Base-by-base conservation (phyloP, 2,113 vertebrate species). In the Aspidoscelis tigris region DNA sequence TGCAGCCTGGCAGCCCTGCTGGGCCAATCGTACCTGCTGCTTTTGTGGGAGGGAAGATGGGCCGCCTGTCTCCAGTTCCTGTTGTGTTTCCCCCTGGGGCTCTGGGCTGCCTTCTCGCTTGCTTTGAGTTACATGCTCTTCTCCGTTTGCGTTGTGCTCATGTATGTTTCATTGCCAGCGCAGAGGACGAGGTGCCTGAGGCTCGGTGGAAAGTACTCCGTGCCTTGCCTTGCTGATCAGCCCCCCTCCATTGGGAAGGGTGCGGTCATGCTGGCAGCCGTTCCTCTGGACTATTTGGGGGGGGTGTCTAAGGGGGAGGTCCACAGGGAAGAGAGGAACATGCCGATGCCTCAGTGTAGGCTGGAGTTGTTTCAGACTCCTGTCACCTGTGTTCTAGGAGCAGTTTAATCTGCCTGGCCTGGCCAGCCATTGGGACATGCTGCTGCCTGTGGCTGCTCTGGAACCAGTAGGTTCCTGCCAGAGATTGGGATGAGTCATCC, bases 11-110 rank as follows among this genome's bases (percentile, higher is more conserved):
- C 14, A 16, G 14, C 58, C 7, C n/a, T 33, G 26, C 3, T 77
- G 7, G 2, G 2, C 4, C 5, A 3, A 1, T 6, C 9, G 44
- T 24, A 47, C 10, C 26, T n/a, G 7, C 8, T 11, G 12, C 7
- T 50, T 50, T 50, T 50, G n/a, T 18, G 8, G 16, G n/a, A 14
- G 14, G 12, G 39, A 55, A 20, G 26, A 39, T 21, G 6, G 11
- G 24, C 0, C 1, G 18, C 0, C 0, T 8, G 64, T 3, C 33
- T 5, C 11, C 41, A 24, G 69, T 26, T 33, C 33, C 11, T 43
- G 11, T n/a, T 73, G 2, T 44, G 16, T 61, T 26, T 43, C 80
- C 39, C 76, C 39, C 76, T 0, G 2, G 22, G 7, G 16, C 26
- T 0, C 39, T 2, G 41, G 26, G 50, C 24, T 22, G 0, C 10